These are phyloP conservation scores for Scomber japonicus DNA, from an alignment of 2,113 vertebrate species.

Conservation along the genomic window DNA sequence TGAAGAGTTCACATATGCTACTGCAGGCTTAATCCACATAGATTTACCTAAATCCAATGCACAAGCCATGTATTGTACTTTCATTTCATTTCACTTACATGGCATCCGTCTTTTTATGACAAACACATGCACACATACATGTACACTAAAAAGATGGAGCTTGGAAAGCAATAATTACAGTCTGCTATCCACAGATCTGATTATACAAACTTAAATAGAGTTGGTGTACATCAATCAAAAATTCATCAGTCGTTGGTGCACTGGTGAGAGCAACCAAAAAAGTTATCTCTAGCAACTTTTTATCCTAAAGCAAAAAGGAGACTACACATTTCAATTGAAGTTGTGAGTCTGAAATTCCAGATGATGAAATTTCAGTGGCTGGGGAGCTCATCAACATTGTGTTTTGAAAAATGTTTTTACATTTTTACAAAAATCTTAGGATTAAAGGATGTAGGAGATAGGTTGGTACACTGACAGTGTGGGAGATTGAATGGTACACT, in stretches of 20 bases:
- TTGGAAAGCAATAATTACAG: constrained; percentile 16
- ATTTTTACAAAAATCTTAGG: constrained; percentile 5
- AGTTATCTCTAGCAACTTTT: background rate
- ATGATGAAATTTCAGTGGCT: too few relatives aligned
- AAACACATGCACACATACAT: background rate
- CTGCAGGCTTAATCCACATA: background rate
- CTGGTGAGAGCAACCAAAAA: background rate
- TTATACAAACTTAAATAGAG: background rate
- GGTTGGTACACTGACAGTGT: background rate
- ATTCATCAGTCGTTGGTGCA: background rate
- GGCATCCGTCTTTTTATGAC: background rate
- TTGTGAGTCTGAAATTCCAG: background rate
- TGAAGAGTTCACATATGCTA: background rate
- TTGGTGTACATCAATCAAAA: constrained; percentile 8
- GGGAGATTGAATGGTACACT: background rate
- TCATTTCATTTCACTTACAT: background rate
- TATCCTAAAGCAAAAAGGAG: background rate
- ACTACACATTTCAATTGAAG: constrained; percentile 13
- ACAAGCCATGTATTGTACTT: background rate
- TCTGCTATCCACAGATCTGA: background rate
- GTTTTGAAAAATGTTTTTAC: background rate
- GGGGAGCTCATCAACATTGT: background rate
- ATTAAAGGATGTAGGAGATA: background rate
- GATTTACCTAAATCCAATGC: background rate
- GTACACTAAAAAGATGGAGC: background rate